Evolutionary conservation across 1,140 invertebrate species (phyloP), one percentile per base, ranked within the genome.

Genomic region (Geopemphigus sp.): DNA sequence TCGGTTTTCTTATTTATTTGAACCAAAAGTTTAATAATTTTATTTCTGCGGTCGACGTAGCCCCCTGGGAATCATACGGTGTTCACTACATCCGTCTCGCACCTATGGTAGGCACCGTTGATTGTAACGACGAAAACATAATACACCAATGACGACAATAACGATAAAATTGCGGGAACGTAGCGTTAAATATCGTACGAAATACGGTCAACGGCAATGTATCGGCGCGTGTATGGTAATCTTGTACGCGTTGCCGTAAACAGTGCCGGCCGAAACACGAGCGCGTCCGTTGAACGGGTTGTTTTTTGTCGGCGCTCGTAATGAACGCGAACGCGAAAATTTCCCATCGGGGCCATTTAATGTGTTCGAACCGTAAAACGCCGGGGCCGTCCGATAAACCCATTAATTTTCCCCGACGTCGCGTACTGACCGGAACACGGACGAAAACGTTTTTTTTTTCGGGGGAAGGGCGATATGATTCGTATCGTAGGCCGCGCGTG

Each of bases 351-450:
- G 32, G n/a, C 1, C 45, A 32, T 64, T 45, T 59, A 29, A 32
- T 66, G 32, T 45, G n/a, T 22, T 66, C n/a, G 39, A 66, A 66
- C 32, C 45, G 39, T 39, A 22, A 66, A 66, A 66, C 17, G 17
- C 61, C 8, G 29, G 29, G 29, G 5, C 32, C 63, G 32, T 66
- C 63, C 63, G 32, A 45, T 66, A 66, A 66, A 45, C 19, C 10
- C 63, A 11, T 66, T 39, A 39, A 66, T 66, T 45, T 5, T 66
- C 63, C 39, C 29, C 10, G 61, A n/a, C 39, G 17, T 22, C 11
- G 17, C 8, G 8, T 8, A 39, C 29, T 63, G 22, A 66, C 63
- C 63, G 63, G 32, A 66, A 66, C 61, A n/a, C 19, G 5, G 32
- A 45, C 14, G n/a, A 45, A 22, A 39, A 63, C 26, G 59, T 10